Base-by-base conservation (phyloP, 2,888 invertebrate species). In the Apodemia mormo region DNA sequence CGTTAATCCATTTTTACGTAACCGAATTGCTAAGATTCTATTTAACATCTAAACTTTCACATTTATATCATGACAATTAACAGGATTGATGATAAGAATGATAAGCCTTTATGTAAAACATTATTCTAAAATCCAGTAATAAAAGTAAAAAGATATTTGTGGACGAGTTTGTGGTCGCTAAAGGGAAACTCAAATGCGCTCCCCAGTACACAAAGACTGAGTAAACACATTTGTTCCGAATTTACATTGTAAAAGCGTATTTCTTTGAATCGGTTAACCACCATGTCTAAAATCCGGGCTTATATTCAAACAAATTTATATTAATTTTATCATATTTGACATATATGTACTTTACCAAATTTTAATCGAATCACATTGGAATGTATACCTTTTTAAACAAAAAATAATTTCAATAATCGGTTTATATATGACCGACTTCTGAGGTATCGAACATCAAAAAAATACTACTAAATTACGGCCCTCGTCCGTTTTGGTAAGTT, bases 151-250 rank as follows among this genome's bases (percentile, higher is more conserved):
- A 58, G 30, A 58, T 58, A 58, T n/a, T 10, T 30, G 12, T 58
- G 33, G 29, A 56, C 14, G 54, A 29, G 61, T 33, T 61, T 61
- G 61, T 61, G 33, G 33, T 14, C 61, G 61, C 33, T 30, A 12
- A 61, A 61, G 33, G 61, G 61, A 61, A 33, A 33, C 61, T 10
- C 61, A 14, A 61, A 61, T 37, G 61, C 33, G 29, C 33, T 61
- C 30, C 61, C 33, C 33, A 2, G 61, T 14, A 61, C 33, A 33
- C 61, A 61, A 61, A 61, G 30, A 30, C 61, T 33, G 61, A 61
- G 61, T 14, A 61, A 61, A 61, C 8, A 61, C 33, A 61, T 30
- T 61, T 61, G 61, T 61, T 61, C 30, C 61, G 33, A 61, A 61
- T 12, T 10, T 30, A 30, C 58, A 58, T 58, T 58, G 10, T 58